Base-by-base conservation (phyloP, 2,888 invertebrate genomes). In the Periphyllus acericola region DNA sequence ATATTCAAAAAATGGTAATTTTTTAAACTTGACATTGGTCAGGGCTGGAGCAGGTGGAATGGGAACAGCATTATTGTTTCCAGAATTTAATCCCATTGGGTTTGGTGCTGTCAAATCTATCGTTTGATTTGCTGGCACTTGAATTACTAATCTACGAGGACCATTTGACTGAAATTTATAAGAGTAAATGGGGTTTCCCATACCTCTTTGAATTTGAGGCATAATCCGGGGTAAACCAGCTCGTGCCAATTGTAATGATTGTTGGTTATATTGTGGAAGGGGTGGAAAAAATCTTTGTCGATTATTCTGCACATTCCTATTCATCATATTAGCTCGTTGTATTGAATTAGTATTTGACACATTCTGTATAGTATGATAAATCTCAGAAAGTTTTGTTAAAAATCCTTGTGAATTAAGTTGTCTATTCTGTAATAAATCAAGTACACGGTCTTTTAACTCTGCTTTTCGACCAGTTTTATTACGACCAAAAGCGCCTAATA, bases 1-100 rank as follows among this genome's bases (percentile, higher is more conserved):
- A 89, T 96, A 94, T 92, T 98, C 98, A 92, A 96, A 99, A 92
- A 99, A 99, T 4, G 99, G 98, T 83, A 99, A 92, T 91, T 95
- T 95, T 91, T 97, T 97, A 90, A 98, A 94, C 91, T 95, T 95
- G n/a, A 99, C 97, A 92, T 98, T 98, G 0, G 98, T 98, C 92
- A 98, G 92, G 95, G 95, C 68, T 93, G 93, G 89, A 93, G 93
- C 90, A 93, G 91, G 46, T 93, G 91, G 75, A n/a, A n/a, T 11
- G 0, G 46, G 9, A 4, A 75, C 14, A 74, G 55, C 0, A 66
- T 46, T 87, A 68, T 29, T 68, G 4, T 66, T 80, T 5, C 21
- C 29, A 80, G 8, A 1, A 52, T 29, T 0, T 8, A 29, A 0
- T 21, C 55, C 25, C 32, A 79, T 60, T n/a, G n/a, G 9, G 25